Percentiles rank a stretch among this genome's conserved stretches.
Conservation (phyloP, 2,797 vertebrate genomes). For the Falco peregrinus region DNA sequence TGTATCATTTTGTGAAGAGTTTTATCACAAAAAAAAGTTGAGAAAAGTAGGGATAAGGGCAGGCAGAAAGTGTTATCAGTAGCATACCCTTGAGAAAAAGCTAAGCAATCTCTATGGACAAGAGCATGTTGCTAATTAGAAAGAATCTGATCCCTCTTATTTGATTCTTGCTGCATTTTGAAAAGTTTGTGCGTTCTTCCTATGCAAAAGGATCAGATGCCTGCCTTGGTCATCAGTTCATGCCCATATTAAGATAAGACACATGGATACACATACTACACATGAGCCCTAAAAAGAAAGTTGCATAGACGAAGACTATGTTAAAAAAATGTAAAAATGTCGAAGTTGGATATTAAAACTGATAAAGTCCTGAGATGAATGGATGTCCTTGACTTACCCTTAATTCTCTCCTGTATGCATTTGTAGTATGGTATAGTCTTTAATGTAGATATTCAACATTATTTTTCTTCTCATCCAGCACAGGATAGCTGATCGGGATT, state of each 20-base stretch:
- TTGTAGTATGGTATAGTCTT: neutral
- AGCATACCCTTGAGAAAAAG: neutral
- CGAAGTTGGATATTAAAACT: neutral
- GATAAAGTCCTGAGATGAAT: neutral
- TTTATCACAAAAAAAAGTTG: neutral
- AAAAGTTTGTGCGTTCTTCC: neutral
- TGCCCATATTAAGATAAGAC: neutral
- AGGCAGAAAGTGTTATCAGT: neutral
- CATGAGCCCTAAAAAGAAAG: neutral
- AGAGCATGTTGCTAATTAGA: neutral
- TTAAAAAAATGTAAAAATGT: neutral
- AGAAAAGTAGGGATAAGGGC: neutral
- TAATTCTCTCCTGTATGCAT: neutral
- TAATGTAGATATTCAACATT: neutral
- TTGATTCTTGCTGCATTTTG: neutral
- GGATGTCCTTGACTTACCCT: neutral
- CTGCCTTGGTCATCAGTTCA: neutral
- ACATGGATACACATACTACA: neutral
- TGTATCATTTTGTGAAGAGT: neutral
- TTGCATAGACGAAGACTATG: neutral
- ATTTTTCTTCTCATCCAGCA: neutral
- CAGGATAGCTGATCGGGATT: neutral
- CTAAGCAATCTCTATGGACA: neutral
- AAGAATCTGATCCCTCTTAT: neutral
- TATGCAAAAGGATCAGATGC: neutral